Conservation (phyloP, 2,797 vertebrate species). For the Crax fasciolata region DNA sequence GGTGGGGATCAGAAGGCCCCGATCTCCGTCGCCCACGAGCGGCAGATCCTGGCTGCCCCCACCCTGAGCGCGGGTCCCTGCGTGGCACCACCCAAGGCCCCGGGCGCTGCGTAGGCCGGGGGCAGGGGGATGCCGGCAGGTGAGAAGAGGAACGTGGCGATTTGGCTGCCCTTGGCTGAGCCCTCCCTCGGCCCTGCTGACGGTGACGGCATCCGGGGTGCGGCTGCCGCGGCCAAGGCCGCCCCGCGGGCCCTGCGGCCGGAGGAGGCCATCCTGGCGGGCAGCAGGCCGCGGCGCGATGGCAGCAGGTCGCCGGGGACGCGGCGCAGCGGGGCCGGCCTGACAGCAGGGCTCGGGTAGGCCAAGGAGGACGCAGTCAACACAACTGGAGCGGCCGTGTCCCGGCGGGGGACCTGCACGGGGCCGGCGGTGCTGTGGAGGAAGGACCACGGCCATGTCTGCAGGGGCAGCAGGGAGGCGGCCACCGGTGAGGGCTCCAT, state of each 20-base stretch:
- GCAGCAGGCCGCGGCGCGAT: slow-evolving; percentile 70
- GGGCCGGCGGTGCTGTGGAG: slow-evolving; percentile 76
- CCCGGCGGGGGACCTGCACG: slow-evolving; percentile 79
- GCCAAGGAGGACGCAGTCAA: slow-evolving; percentile 82
- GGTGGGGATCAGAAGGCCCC: slow-evolving; percentile 89
- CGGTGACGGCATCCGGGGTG: slow-evolving; percentile 77
- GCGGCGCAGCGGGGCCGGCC: slow-evolving; percentile 81
- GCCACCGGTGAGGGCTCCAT: slow-evolving; percentile 88
- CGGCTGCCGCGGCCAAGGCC: slow-evolving; percentile 56
- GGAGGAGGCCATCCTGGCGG: slow-evolving; percentile 63
- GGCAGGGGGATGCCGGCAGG: slow-evolving; percentile 26
- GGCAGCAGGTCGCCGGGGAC: slow-evolving; percentile 80
- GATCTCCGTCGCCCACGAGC: slow-evolving; percentile 91
- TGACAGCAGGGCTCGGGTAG: slow-evolving; percentile 84
- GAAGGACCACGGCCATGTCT: slow-evolving; percentile 91
- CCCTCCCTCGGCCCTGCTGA: slow-evolving; percentile 12
- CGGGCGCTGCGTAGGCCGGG: slow-evolving; percentile 10
- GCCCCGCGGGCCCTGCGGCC: slow-evolving; percentile 80
- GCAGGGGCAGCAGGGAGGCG: slow-evolving; percentile 84
- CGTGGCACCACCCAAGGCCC: slow-evolving; percentile 66
- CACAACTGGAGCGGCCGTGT: slow-evolving; percentile 75
- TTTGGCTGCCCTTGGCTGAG: slow-evolving; percentile 80
- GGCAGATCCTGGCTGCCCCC: slow-evolving; percentile 83
- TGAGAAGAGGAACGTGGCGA: slow-evolving; percentile 65
- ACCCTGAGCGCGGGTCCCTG: slow-evolving; percentile 79